Percentiles rank a stretch among this genome's conserved stretches.
Evolutionary conservation across 2,113 vertebrate genomes (phyloP).

Genomic region (Centrocercus urophasianus): DNA sequence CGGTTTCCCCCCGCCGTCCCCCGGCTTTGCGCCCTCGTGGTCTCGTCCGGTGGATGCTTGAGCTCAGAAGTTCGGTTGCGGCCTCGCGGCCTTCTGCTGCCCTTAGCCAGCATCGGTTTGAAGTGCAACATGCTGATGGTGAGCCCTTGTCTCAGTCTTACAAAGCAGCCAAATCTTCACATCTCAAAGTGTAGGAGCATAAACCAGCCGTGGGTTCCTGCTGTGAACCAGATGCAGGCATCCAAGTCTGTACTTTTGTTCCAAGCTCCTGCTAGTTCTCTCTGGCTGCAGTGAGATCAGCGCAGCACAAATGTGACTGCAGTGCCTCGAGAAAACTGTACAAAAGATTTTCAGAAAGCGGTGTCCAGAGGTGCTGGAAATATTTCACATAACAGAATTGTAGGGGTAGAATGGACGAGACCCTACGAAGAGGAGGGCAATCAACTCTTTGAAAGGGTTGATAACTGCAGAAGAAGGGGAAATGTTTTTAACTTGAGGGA

Average conservation of each 20-base stretch:
- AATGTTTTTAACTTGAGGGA: no score
- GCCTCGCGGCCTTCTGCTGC: background rate
- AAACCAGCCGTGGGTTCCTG: fast-evolving
- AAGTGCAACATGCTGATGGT: background rate
- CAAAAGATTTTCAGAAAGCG: background rate
- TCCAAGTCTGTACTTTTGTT: background rate
- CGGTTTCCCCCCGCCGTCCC: background rate
- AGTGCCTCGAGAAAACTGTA: background rate
- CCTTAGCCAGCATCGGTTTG: fast-evolving
- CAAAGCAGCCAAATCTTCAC: fast-evolving
- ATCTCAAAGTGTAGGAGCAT: background rate
- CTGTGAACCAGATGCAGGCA: fast-evolving
- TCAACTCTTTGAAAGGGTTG: no score
- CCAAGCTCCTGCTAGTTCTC: background rate
- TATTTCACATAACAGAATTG: background rate
- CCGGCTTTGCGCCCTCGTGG: background rate
- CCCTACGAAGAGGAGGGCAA: no score
- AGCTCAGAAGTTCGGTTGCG: background rate
- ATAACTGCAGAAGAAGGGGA: no score
- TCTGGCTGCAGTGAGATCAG: no score
- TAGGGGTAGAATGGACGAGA: no score
- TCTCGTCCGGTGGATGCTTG: background rate
- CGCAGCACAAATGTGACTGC: fast-evolving
- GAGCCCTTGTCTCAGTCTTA: fast-evolving
- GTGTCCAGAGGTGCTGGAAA: background rate